Base-by-base conservation (phyloP, 2,888 invertebrate species). In the Cantharis flavilabris region DNA sequence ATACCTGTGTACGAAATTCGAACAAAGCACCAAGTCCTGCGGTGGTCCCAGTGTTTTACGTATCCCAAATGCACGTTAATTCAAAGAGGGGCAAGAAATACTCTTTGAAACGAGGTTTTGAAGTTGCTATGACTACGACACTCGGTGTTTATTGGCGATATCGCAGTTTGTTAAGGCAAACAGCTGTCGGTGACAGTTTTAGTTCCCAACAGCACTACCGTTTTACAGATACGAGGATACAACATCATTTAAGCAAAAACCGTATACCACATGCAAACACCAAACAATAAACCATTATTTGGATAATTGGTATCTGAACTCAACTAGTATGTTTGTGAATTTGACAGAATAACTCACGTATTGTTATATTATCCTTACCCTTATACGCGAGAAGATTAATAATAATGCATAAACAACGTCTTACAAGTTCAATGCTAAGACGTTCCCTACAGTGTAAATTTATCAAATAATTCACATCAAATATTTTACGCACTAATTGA, bases 71-170 rank as follows among this genome's bases (percentile, higher is more conserved):
- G 75, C 75, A 78, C 77, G 75, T 78, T 75, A 78, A 75, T 69
- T 70, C 69, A 67, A 70, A 72, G 72, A 73, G 75, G 72, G 77
- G 75, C 65, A 65, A 72, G 72, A 70, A 75, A 74, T 75, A 71
- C 78, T 72, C 70, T 71, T 78, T 71, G 72, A 76, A 73, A 70
- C 77, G 76, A 76, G 72, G 80, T 77, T 79, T 81, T 76, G 75
- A 76, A 69, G 84, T 85, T 78, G 78, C 84, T 82, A 84, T 84
- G 82, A 80, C 82, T 73, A 84, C 83, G 82, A 78, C 81, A 83
- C 82, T 69, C 84, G 82, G 84, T 85, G 85, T 85, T 85, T 85
- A 85, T 85, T 85, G 85, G 84, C 84, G 85, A 85, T 85, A 85
- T 85, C 84, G 84, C 84, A 85, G 84, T 84, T 84, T 85, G 85